Percentiles rank a stretch among this genome's conserved stretches.
Evolutionary conservation across 2,797 vertebrate genomes (phyloP).

Genomic region (Dromococcyx pavoninus): DNA sequence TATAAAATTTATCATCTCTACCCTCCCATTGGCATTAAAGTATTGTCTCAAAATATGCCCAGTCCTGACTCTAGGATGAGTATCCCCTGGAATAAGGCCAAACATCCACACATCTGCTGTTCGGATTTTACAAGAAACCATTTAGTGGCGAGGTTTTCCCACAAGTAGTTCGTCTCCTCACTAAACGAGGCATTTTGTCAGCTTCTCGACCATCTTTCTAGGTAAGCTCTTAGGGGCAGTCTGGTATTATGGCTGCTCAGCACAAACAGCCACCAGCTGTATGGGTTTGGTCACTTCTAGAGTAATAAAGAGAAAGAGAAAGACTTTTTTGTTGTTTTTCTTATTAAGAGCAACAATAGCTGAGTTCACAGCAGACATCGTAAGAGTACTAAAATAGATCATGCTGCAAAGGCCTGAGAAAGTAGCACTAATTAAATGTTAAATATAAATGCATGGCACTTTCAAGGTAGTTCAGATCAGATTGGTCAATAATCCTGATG

Average conservation of each 20-base stretch:
- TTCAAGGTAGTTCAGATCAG: neutral
- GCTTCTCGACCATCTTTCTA: neutral
- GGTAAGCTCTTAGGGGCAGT: neutral
- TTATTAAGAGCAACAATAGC: rapidly evolving
- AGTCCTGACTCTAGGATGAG: neutral
- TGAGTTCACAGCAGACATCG: neutral
- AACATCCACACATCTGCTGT: neutral
- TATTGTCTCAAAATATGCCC: neutral
- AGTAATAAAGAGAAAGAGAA: neutral
- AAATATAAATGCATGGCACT: neutral
- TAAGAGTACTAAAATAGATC: neutral
- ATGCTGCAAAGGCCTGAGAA: neutral
- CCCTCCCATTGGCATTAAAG: neutral
- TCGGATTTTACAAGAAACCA: slow-evolving; percentile 35
- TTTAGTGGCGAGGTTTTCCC: neutral
- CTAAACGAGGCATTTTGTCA: slow-evolving; percentile 25
- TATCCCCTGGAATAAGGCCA: neutral
- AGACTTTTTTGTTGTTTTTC: neutral
- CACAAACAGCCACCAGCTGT: neutral
- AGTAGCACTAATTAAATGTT: neutral
- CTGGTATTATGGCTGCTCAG: neutral
- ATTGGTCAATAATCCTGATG: neutral
- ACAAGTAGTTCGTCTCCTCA: neutral
- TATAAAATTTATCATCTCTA: neutral
- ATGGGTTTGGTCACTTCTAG: neutral